phyloP scores from a whole-genome alignment of 2,888 invertebrate species.

The Automeris io region DNA sequence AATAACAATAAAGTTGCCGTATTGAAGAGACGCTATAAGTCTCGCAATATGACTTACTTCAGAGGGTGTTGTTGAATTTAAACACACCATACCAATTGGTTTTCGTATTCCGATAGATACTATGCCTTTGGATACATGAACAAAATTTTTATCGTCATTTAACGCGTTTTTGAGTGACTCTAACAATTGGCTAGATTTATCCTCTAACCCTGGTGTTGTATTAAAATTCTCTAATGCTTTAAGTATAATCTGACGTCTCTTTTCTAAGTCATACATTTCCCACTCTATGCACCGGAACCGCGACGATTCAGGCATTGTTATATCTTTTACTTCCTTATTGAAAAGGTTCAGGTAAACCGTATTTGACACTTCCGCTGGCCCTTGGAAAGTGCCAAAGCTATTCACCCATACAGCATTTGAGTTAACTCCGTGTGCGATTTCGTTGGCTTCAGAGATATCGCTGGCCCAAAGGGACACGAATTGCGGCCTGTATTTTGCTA shows the following conservation, averaged over 20 bases:
- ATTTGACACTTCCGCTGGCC: slow-evolving; percentile 21
- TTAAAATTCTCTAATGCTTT: background rate
- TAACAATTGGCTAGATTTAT: background rate
- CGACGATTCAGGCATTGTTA: background rate
- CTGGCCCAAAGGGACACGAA: slow-evolving; percentile 44
- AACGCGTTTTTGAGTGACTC: background rate
- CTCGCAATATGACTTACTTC: background rate
- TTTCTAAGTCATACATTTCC: background rate
- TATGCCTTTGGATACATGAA: slow-evolving; percentile 16
- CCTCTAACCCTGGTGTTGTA: background rate
- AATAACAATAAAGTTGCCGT: slow-evolving; percentile 11
- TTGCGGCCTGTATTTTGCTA: slow-evolving; percentile 17
- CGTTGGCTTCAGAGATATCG: slow-evolving; percentile 36
- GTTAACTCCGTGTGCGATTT: slow-evolving; percentile 27
- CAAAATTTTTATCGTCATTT: slow-evolving; percentile 10
- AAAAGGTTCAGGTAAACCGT: slow-evolving; percentile 10
- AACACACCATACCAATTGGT: slow-evolving; percentile 3
- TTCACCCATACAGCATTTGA: slow-evolving; percentile 42
- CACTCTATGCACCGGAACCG: background rate
- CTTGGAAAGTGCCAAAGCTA: slow-evolving; percentile 31
- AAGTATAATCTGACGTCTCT: slow-evolving; percentile 12
- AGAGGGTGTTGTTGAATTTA: fast-evolving
- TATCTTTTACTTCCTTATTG: background rate
- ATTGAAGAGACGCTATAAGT: slow-evolving; percentile 11
- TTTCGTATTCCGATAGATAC: slow-evolving; percentile 17